Base-by-base conservation (phyloP, 1,140 invertebrate genomes). In the Bombus huntii region DNA sequence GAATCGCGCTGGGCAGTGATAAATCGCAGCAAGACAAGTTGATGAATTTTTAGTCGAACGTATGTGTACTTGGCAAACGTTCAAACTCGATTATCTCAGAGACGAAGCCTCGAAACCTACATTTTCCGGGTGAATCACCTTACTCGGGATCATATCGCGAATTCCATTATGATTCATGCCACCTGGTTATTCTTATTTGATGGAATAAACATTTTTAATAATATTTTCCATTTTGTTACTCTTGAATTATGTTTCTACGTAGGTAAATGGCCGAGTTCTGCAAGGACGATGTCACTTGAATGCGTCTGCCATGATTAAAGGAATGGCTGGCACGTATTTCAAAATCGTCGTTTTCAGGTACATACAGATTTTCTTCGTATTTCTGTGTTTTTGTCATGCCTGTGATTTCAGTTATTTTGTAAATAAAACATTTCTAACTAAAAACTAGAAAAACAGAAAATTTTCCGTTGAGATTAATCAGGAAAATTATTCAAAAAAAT, bases 241-340 rank as follows among this genome's bases (percentile, higher is more conserved):
- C 0, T 31, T 37, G 6, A 37, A 81, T 44, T 31, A 25, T 42
- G 2, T 25, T 31, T 85, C 83, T 22, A 53, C 6, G 18, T 25
- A 98, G 98, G 98, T 99, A 62, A 99, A 99, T 95, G 99, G 99
- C 25, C 97, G 98, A 72, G 98, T 99, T 22, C 95, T 99, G n/a
- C 97, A 98, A 94, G 98, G 98, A 87, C 96, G 98, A 93, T 99
- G 98, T 96, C 99, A 99, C 95, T 96, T 99, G 53, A 99, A 99
- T 94, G 98, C 98, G 28, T 99, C 98, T 1, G 98, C 98, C 1
- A 97, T 99, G 90, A 99, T 99, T 93, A 99, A 99, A 96, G 97
- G 98, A 79, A 96, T 99, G 78, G 96, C 97, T 10, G 97, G 97
- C 73, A 97, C 97, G 53, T 95, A 96, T 81, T 97, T 99, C 95